A percentile compares a stretch with the other conserved stretches of the same genome.
These are phyloP conservation scores for Platygyra sinensis DNA, from an alignment of 64 coral and sea anemone species.

Conservation along the genomic window DNA sequence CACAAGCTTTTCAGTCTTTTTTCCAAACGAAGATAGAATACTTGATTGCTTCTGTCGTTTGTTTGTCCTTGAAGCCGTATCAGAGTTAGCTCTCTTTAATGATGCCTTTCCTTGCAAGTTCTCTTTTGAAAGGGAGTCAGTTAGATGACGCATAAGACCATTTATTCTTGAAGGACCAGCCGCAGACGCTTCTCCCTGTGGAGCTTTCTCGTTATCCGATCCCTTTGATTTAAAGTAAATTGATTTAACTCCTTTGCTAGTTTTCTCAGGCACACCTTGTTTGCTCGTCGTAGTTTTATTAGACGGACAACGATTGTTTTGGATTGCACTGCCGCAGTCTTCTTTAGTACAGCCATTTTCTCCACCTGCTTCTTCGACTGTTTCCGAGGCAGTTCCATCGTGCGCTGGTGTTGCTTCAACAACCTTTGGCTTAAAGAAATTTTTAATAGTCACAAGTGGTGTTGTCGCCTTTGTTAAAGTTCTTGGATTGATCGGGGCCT, in stretches of 20 bases:
- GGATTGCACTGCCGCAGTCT: neutral
- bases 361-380: neutral
- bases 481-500: conserved; percentile 62
- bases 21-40: conserved; percentile 76
- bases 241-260: neutral
- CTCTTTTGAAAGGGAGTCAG: neutral
- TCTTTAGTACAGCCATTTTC: neutral
- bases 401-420: neutral
- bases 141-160: neutral
- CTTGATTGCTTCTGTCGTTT: conserved; percentile 84
- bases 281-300: neutral
- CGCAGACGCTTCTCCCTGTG: neutral
- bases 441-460: conserved; percentile 88
- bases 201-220: neutral
- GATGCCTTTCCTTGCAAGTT: conserved; percentile 35
- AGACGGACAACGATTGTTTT: neutral
- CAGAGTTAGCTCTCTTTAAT: conserved; percentile 59
- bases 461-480: conserved; percentile 82
- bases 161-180: neutral
- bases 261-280: neutral
- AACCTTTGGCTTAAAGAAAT: conserved; percentile 77
- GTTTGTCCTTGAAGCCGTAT: neutral
- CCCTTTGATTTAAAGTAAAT: conserved; percentile 10
- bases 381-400: neutral
- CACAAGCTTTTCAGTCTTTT: conserved; percentile 10